Conservation (phyloP, 2,113 vertebrate species). For the Chaetura pelagica region DNA sequence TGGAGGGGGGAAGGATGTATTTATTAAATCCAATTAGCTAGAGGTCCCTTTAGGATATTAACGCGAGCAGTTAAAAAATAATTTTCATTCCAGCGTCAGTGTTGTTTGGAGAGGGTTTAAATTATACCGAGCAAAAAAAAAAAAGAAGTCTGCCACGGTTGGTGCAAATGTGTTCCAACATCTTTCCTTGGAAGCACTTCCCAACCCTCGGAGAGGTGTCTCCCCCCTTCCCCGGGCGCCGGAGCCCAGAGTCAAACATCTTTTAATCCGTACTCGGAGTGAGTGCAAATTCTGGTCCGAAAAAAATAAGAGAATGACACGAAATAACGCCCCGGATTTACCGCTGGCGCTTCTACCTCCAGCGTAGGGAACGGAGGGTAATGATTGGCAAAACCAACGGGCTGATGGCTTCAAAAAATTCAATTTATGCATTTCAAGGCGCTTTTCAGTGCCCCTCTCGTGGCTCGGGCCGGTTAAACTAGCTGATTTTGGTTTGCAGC, state of each 20-base stretch:
- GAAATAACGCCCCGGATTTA: background rate
- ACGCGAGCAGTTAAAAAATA: slow-evolving; percentile 40
- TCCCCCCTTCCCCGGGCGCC: background rate
- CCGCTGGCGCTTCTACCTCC: background rate
- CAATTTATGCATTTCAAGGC: background rate
- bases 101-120: slow-evolving; percentile 17
- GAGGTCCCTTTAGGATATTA: slow-evolving; percentile 61
- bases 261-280: background rate
- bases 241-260: background rate
- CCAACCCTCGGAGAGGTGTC: background rate
- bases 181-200: background rate
- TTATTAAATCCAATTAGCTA: slow-evolving; percentile 73
- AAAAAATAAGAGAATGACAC: background rate
- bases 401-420: background rate
- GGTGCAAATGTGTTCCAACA: background rate
- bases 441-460: background rate
- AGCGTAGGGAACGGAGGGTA: background rate
- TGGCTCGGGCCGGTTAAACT: background rate
- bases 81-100: slow-evolving; percentile 18
- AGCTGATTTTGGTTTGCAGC: background rate
- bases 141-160: background rate
- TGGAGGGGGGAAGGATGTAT: slow-evolving; percentile 15
- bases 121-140: background rate
- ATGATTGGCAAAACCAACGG: background rate
- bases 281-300: background rate